These are phyloP conservation scores for Eristalis arbustorum DNA, from an alignment of 2,888 invertebrate species.

Conservation along the genomic window DNA sequence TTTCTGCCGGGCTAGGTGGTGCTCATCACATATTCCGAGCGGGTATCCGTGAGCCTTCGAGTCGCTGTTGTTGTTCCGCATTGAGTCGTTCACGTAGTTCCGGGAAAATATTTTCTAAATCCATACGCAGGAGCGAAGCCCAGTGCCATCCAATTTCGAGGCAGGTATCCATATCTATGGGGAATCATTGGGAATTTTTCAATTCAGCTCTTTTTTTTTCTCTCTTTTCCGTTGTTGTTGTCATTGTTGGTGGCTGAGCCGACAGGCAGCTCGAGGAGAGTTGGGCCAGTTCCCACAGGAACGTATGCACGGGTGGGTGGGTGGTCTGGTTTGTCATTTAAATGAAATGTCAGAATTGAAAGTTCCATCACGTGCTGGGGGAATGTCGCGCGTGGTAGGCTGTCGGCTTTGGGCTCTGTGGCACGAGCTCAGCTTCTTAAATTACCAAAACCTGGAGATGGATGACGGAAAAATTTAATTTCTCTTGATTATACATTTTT, in stretches of 20 bases:
- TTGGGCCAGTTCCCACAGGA: slow-evolving; percentile 19
- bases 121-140: slow-evolving; percentile 23
- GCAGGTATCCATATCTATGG: slow-evolving; percentile 55
- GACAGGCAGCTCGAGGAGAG: not conserved
- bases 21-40: slow-evolving; percentile 59
- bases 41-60: slow-evolving; percentile 32
- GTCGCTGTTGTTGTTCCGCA: slow-evolving; percentile 9
- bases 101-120: slow-evolving; percentile 53
- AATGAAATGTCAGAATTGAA: slow-evolving; percentile 67
- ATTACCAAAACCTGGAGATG: slow-evolving; percentile 18
- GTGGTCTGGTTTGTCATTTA: slow-evolving; percentile 48
- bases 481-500: not conserved
- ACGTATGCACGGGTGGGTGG: not conserved
- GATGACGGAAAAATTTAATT: slow-evolving; percentile 29
- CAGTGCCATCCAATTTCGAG: slow-evolving; percentile 37
- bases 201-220: slow-evolving; percentile 37
- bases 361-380: slow-evolving; percentile 61
- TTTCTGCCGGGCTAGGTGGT: not conserved
- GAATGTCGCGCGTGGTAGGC: slow-evolving; percentile 58
- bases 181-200: slow-evolving; percentile 63
- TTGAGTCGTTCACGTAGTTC: slow-evolving; percentile 39
- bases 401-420: slow-evolving; percentile 39
- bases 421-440: slow-evolving; percentile 50
- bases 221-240: not conserved
- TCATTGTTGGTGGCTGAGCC: not conserved